Evolutionary conservation across 2,888 invertebrate genomes (phyloP), one percentile per base, ranked within the genome.

Genomic region (Papilio elwesi): DNA sequence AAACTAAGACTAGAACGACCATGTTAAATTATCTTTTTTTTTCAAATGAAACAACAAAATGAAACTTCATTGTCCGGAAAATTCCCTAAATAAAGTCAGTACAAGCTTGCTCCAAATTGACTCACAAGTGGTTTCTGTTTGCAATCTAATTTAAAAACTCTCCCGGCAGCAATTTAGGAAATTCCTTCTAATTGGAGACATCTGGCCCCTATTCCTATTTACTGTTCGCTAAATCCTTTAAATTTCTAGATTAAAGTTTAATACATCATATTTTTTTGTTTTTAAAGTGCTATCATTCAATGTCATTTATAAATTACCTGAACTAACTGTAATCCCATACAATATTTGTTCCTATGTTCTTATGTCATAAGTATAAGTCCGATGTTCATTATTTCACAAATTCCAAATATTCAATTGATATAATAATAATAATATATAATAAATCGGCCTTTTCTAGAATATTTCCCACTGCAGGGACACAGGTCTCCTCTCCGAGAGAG

Each of bases 111-210:
- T 62, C 43, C 38, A 43, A 69, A 69, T 69, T 69, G 69, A 36
- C 69, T 62, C 43, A 62, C 69, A 62, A 69, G 69, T 69, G 69
- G 43, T 51, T 71, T 74, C 78, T 73, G 70, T 75, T 75, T 69
- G 66, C 70, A 76, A 78, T 78, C 76, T 78, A 78, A 79, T 79
- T 80, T 77, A 75, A 77, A 79, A 80, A 69, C 52, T 69, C 74
- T 76, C 75, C 70, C 66, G 73, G 73, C 72, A 77, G 75, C 74
- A 68, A 72, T 73, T 71, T 74, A 74, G 52, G 26, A 69, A 62
- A 69, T 69, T 74, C 74, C 62, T 73, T 76, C 71, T 78, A 79
- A 79, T 80, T 80, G 78, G 79, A 55, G 78, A 78, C 79, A 81
- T 81, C 80, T 79, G 80, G 75, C 76, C 73, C 72, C 76, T 73